A percentile compares a stretch with the other conserved stretches of the same genome.
phyloP scores from a whole-genome alignment of 2,113 vertebrate genomes.

The Struthidea cinerea region DNA sequence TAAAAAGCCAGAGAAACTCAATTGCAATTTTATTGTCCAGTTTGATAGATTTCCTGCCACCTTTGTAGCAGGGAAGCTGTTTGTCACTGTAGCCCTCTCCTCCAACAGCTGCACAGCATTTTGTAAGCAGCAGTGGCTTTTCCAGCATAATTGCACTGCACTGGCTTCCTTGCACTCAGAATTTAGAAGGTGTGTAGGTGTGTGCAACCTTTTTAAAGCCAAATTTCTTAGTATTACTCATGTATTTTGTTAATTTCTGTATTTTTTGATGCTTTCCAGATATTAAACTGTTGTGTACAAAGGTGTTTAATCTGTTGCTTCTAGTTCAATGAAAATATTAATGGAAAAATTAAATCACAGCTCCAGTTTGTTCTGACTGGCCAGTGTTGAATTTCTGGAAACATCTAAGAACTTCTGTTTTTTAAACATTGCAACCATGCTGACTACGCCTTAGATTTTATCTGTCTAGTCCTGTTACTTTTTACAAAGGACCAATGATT shows the following conservation, averaged over 20 bases:
- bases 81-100: conserved; percentile 94
- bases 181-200: conserved; percentile 14
- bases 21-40: conserved; percentile 99
- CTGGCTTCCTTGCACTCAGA: conserved; percentile 17
- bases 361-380: not conserved
- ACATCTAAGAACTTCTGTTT: not conserved
- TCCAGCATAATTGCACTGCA: conserved; percentile 51
- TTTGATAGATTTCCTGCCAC: conserved; percentile 99
- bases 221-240: not conserved
- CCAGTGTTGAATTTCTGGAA: not conserved
- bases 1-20: conserved; percentile 99
- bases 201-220: conserved; percentile 21
- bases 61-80: conserved; percentile 93
- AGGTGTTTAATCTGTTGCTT: not conserved
- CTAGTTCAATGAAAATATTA: not conserved
- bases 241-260: not conserved
- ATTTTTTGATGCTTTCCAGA: not conserved
- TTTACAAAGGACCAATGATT: not conserved
- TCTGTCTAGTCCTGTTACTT: not conserved
- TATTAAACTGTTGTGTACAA: not conserved
- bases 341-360: not conserved
- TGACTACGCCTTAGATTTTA: not conserved
- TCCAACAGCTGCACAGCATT: conserved; percentile 81
- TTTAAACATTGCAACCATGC: not conserved
- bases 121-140: conserved; percentile 65